Evolutionary conservation across 2,888 invertebrate genomes (phyloP).

Genomic region (Dysmachus trigonus): DNA sequence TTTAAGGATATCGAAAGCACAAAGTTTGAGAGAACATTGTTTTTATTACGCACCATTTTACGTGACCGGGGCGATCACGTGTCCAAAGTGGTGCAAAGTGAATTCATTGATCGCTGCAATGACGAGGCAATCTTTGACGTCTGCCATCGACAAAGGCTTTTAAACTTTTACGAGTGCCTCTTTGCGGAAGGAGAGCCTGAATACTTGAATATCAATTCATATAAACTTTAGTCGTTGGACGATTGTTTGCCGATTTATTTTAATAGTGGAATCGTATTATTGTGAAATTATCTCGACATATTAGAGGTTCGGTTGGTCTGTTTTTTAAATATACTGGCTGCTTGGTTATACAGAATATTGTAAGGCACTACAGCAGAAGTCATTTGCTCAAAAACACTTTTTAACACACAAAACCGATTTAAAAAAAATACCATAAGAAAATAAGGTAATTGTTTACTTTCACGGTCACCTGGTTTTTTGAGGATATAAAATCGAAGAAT

Average conservation of each 20-base stretch:
- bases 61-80: constrained; percentile 33
- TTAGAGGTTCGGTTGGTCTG: neutral
- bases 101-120: constrained; percentile 7
- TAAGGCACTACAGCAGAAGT: too few species aligned
- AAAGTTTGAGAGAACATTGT: constrained; percentile 46
- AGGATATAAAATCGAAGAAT: too few species aligned
- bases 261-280: neutral
- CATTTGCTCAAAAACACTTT: too few species aligned
- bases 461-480: too few species aligned
- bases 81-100: neutral
- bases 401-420: too few species aligned
- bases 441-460: too few species aligned
- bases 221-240: neutral
- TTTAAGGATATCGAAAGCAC: constrained; percentile 39
- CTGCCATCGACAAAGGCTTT: neutral
- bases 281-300: neutral
- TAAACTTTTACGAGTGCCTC: neutral
- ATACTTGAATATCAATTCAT: neutral
- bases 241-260: neutral
- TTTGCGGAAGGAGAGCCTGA: neutral
- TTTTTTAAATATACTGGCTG: too few species aligned
- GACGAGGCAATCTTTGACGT: constrained; percentile 14
- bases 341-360: neutral
- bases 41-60: constrained; percentile 47
- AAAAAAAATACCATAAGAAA: too few species aligned